Base-by-base conservation (phyloP, 2,888 invertebrate genomes). In the Clusia tigrina region DNA sequence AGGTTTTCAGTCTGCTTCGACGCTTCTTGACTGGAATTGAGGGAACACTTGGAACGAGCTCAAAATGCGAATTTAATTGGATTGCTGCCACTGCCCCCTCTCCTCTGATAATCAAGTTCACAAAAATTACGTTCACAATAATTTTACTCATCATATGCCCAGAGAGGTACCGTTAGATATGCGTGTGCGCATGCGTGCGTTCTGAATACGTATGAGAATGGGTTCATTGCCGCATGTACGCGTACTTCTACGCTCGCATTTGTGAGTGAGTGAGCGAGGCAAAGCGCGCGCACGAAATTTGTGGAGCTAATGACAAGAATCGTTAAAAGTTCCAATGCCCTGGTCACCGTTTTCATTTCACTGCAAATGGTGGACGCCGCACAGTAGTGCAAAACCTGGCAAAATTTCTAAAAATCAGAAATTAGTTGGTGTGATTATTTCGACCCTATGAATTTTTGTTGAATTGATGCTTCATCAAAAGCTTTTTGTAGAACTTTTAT, bases 41-140 rank as follows among this genome's bases (percentile, higher is more conserved):
- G 32, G 32, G 12, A 32, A 32, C 12, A 9, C 32, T 32, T 12
- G 32, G 5, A 5, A 32, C 12, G 12, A 9, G 32, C 5, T 12
- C 32, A 32, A 32, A 32, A 32, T 32, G 32, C 32, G 5, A 9
- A 32, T 32, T 32, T 32, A 32, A 32, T 42, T 42, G 42, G n/a
- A 42, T 42, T 42, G 9, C 42, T 42, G 10, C n/a, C 42, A 17
- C 42, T 15, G 6, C n/a, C 42, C n/a, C 10, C 42, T 3, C n/a
- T 6, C n/a, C n/a, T 6, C 42, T 10, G 12, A 42, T 17, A 42
- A 10, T 42, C 42, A 10, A 42, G 42, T 42, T 42, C n/a, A 42
- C 42, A 6, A n/a, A 42, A 42, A 15, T 42, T 42, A 42, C 42
- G 48, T 20, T 48, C 20, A 48, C 48, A 48, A 48, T 48, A 48